A percentile compares a stretch with the other conserved stretches of the same genome.
phyloP scores from a whole-genome alignment of 2,113 vertebrate species.

The Ardeotis arabs region DNA sequence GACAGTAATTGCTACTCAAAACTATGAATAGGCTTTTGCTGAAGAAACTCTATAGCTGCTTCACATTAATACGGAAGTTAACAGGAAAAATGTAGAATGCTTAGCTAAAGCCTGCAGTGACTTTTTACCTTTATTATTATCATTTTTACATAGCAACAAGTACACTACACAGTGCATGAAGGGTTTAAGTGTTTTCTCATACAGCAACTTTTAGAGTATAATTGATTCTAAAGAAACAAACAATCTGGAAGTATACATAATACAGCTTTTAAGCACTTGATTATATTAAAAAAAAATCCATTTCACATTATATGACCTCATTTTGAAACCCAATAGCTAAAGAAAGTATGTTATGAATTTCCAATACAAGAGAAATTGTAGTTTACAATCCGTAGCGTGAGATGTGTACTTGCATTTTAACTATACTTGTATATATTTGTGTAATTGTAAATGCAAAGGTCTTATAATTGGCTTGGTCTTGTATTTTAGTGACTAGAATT shows the following conservation, averaged over 20 bases:
- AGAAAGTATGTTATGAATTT: conserved; percentile 70
- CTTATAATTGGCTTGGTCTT: conserved; percentile 53
- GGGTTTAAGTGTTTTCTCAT: conserved; percentile 51
- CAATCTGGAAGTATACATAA: conserved; percentile 51
- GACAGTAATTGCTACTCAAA: conserved; percentile 30
- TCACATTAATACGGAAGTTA: not conserved
- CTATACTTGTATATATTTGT: conserved; percentile 5
- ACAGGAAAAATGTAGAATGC: not conserved
- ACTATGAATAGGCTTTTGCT: conserved; percentile 13
- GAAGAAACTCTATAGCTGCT: conserved; percentile 8
- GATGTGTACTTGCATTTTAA: conserved; percentile 62
- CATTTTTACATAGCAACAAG: conserved; percentile 26
- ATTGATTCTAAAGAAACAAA: conserved; percentile 70
- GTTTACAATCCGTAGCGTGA: conserved; percentile 58
- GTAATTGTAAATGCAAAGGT: conserved; percentile 45
- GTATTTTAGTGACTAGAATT: not conserved
- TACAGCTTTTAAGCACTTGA: conserved; percentile 62
- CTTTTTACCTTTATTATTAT: conserved; percentile 44
- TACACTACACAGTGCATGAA: not conserved
- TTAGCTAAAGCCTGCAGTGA: conserved; percentile 16
- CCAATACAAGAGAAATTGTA: conserved; percentile 63
- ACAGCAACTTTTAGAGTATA: conserved; percentile 52
- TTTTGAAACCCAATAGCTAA: conserved; percentile 65
- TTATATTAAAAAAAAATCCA: conserved; percentile 69
- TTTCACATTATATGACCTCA: conserved; percentile 74